Evolutionary conservation across 2,888 invertebrate genomes (phyloP).

Genomic region (Ectemnius continuus): DNA sequence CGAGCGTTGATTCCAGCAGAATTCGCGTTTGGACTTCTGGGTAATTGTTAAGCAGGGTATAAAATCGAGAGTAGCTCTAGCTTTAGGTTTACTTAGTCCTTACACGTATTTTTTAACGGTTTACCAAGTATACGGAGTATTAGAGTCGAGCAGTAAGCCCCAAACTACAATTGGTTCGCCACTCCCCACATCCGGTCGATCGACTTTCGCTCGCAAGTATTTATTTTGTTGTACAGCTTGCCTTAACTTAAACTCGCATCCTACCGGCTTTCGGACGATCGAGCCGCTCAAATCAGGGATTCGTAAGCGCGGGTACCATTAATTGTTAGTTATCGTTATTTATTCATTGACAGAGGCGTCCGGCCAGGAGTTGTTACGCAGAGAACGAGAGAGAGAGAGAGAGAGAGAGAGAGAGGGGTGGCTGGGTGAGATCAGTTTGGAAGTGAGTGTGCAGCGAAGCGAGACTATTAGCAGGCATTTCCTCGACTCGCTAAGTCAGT

Average conservation of each 20-base stretch:
- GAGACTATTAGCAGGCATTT: slow-evolving; percentile 33
- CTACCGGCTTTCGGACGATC: background rate
- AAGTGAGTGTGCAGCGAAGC: slow-evolving; percentile 19
- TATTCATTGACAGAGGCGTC: background rate
- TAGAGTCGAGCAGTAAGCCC: too few species aligned
- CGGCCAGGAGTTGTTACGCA: background rate
- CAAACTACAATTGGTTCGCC: too few species aligned
- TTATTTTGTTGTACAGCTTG: too few species aligned
- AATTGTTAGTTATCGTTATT: slow-evolving; percentile 11
- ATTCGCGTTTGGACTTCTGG: too few species aligned
- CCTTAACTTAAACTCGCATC: background rate
- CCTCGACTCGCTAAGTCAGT: slow-evolving; percentile 30
- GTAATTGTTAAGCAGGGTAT: too few species aligned
- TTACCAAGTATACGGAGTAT: too few species aligned
- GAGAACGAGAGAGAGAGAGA: background rate
- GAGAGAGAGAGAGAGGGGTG: background rate
- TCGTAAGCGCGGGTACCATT: slow-evolving; percentile 11
- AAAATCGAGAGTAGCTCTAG: too few species aligned
- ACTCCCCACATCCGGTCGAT: too few species aligned
- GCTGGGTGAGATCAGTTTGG: background rate
- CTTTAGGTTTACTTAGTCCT: too few species aligned
- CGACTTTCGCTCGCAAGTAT: too few species aligned
- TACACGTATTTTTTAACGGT: too few species aligned
- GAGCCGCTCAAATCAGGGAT: background rate
- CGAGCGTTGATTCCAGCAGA: too few species aligned